Conservation (phyloP, 2,113 vertebrate species). For the Xiphophorus hellerii region DNA sequence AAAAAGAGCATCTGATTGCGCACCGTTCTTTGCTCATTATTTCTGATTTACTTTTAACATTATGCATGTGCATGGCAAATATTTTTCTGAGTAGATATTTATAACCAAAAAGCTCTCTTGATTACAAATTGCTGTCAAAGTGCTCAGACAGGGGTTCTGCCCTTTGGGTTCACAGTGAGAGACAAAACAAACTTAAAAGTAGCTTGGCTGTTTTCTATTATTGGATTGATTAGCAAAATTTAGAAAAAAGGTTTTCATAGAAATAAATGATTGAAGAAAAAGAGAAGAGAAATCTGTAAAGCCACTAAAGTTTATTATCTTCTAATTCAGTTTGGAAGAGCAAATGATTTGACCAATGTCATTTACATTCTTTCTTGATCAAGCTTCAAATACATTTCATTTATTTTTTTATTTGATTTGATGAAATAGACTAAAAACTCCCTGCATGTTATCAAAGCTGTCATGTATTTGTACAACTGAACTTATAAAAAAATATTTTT, state of each 20-base stretch:
- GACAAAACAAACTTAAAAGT: neutral
- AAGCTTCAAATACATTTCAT: no score
- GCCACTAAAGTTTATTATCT: no score
- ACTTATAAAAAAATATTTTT: no score
- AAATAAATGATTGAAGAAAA: no score
- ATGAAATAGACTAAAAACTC: no score
- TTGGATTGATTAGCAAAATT: neutral
- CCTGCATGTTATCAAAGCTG: no score
- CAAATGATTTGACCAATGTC: no score
- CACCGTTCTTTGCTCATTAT: slow-evolving; percentile 11
- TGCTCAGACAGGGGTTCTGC: slow-evolving; percentile 2
- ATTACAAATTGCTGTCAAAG: slow-evolving; percentile 19
- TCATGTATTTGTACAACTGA: no score
- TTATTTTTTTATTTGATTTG: no score
- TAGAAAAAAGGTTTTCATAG: neutral
- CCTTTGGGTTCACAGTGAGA: slow-evolving; percentile 1
- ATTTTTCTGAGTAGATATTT: slow-evolving; percentile 10
- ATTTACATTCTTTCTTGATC: no score
- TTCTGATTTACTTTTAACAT: slow-evolving; percentile 12
- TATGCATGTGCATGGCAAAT: slow-evolving; percentile 5
- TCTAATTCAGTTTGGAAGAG: no score
- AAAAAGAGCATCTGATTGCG: slow-evolving; percentile 27
- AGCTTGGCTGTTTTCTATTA: neutral
- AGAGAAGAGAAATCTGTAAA: no score
- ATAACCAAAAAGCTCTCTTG: slow-evolving; percentile 2